Conservation (phyloP, 2,888 invertebrate genomes). For the Dermolepida albohirtum region DNA sequence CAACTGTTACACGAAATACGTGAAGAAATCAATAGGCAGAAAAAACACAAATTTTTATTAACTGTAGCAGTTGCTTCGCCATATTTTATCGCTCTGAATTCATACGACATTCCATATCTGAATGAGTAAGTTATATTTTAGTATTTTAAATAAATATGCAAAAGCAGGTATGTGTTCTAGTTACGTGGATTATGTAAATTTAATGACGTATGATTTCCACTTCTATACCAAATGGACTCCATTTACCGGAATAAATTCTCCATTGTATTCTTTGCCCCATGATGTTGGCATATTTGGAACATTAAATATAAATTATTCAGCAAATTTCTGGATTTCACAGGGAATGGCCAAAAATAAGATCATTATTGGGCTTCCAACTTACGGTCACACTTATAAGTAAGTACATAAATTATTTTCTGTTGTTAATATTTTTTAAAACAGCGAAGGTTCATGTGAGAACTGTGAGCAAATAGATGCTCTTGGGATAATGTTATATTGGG, state of each 20-base stretch:
- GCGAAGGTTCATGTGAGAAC: no score
- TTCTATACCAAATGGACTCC: slow-evolving; percentile 81
- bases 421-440: no score
- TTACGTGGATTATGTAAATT: slow-evolving; percentile 83
- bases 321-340: slow-evolving; percentile 78
- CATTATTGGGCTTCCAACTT: slow-evolving; percentile 88
- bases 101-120: slow-evolving; percentile 83
- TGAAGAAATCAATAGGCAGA: slow-evolving; percentile 71
- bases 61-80: slow-evolving; percentile 86
- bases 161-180: slow-evolving; percentile 61
- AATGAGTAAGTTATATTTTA: slow-evolving; percentile 70
- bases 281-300: slow-evolving; percentile 76
- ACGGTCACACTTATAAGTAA: slow-evolving; percentile 83
- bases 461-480: no score
- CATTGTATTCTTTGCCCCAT: slow-evolving; percentile 73
- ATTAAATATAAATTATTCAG: slow-evolving; percentile 85
- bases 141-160: slow-evolving; percentile 1
- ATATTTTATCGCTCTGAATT: slow-evolving; percentile 76
- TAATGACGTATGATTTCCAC: slow-evolving; percentile 95
- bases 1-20: slow-evolving; percentile 80
- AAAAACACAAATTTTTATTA: slow-evolving; percentile 72
- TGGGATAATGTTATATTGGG: no score
- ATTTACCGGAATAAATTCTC: slow-evolving; percentile 87
- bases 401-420: no score
- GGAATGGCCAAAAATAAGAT: slow-evolving; percentile 84